Conservation (phyloP, 1,140 invertebrate genomes). For the Diorhabda sublineata region DNA sequence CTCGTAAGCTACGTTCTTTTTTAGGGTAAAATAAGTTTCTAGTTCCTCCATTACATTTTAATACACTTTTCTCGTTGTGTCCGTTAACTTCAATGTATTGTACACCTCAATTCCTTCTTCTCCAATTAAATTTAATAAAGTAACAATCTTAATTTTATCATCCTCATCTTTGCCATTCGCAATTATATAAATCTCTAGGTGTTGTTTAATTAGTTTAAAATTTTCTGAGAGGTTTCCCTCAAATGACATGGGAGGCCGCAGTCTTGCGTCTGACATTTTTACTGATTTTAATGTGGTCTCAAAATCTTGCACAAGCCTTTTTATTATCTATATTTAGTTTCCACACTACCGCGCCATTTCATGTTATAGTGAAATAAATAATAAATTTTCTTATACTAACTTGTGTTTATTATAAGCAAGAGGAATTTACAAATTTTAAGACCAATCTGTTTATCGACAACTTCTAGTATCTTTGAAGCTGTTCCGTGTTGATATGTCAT, state of each 20-base stretch:
- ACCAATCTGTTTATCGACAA: too few species aligned
- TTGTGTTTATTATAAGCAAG: too few species aligned
- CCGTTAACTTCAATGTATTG: background rate
- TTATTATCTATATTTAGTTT: background rate
- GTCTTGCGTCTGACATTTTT: background rate
- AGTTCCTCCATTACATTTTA: background rate
- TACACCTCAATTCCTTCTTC: background rate
- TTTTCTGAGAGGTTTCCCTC: too few species aligned
- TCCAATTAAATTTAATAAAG: background rate
- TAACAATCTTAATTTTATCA: background rate
- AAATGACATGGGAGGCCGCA: background rate
- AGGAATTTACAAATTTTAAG: too few species aligned
- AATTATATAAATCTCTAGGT: background rate
- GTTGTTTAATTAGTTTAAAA: background rate
- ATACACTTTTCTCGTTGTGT: background rate
- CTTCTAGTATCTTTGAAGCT: too few species aligned
- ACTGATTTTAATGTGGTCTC: background rate
- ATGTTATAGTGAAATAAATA: too few species aligned
- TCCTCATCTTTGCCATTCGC: background rate
- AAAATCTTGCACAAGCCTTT: background rate
- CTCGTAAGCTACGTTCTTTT: too few species aligned
- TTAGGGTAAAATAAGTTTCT: background rate
- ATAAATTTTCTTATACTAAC: too few species aligned
- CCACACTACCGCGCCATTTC: too few species aligned
- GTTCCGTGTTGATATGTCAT: too few species aligned